Conservation (phyloP, 2,113 vertebrate species). For the Pedetes capensis region DNA sequence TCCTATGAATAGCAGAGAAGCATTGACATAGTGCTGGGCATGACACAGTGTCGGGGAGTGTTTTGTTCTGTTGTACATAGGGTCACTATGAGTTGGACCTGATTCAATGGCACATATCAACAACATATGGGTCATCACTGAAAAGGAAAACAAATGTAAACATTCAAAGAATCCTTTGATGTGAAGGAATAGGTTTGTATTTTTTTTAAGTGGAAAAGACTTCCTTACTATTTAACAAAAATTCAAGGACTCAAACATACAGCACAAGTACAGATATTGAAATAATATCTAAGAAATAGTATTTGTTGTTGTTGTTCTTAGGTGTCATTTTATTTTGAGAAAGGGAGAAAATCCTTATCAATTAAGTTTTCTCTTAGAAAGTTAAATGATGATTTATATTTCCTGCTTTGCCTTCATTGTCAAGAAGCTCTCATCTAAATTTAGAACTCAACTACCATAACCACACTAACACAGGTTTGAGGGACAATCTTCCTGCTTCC, state of each 20-base stretch:
- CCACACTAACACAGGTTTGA: not conserved
- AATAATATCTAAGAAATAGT: too few relatives aligned
- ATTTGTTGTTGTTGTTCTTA: too few relatives aligned
- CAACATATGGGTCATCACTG: not conserved
- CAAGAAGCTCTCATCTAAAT: not conserved
- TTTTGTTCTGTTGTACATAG: too few relatives aligned
- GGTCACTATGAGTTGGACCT: too few relatives aligned
- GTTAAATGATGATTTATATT: not conserved
- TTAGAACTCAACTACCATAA: not conserved
- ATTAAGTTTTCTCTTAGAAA: constrained; percentile 3
- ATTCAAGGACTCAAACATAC: not conserved
- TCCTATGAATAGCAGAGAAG: too few relatives aligned
- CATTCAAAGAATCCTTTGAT: not conserved
- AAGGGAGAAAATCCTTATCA: not conserved
- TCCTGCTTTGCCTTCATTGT: not conserved
- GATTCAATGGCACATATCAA: too few relatives aligned
- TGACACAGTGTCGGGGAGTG: too few relatives aligned
- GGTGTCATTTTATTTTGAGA: not conserved
- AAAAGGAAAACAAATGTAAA: not conserved
- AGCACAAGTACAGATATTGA: not conserved
- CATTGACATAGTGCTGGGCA: too few relatives aligned
- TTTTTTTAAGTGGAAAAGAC: not conserved
- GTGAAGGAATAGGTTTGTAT: not conserved
- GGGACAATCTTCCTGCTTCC: not conserved
- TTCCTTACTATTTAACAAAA: not conserved